phyloP scores from a whole-genome alignment of 2,113 vertebrate genomes.

The Numida meleagris region DNA sequence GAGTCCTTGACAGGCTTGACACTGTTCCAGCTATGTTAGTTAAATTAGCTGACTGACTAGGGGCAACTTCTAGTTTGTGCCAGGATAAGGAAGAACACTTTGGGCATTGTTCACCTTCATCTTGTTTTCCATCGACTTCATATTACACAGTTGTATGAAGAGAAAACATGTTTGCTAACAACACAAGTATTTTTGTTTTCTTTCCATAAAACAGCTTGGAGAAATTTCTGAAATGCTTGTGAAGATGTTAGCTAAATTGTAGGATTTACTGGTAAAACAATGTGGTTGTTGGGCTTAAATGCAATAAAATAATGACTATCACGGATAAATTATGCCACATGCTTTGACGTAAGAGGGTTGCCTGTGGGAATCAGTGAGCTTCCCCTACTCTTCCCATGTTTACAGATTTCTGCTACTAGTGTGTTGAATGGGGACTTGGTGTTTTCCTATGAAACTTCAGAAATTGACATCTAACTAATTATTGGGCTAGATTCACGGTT shows the following conservation, averaged over 20 bases:
- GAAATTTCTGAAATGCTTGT: not conserved
- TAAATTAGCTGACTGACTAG: conserved; percentile 48
- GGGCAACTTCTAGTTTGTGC: not conserved
- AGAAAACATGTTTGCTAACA: not conserved
- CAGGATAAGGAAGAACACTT: conserved; percentile 24
- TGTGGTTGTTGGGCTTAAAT: not conserved
- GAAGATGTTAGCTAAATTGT: not conserved
- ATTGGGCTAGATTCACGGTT: not conserved
- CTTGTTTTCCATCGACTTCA: not conserved
- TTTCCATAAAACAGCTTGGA: accelerated
- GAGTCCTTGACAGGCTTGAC: conserved; percentile 51
- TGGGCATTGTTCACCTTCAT: not conserved
- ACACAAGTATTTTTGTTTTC: not conserved
- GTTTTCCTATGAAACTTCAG: not conserved
- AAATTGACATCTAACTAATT: not conserved
- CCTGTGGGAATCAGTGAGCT: not conserved
- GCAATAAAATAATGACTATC: not conserved
- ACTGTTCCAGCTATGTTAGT: conserved; percentile 54
- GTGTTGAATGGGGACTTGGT: not conserved
- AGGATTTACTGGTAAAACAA: not conserved
- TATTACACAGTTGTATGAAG: not conserved
- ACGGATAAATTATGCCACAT: not conserved
- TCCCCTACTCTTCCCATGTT: not conserved
- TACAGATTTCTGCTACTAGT: not conserved
- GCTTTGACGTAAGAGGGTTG: not conserved